A percentile compares a stretch with the other conserved stretches of the same genome.
phyloP scores from a whole-genome alignment of 1,140 invertebrate species.

The Subanguina moxae region DNA sequence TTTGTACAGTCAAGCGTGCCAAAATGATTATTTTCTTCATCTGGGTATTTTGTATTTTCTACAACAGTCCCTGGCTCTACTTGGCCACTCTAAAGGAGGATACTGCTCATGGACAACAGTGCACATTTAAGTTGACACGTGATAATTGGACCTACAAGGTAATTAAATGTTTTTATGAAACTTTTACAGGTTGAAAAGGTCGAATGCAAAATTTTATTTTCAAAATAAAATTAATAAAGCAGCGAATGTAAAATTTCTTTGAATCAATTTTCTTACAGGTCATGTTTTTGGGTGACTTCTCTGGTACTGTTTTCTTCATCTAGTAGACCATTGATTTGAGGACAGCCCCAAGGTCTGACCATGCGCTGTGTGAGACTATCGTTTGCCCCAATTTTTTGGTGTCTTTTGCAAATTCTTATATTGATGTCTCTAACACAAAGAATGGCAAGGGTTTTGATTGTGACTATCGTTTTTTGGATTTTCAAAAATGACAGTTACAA shows the following conservation, averaged over 20 bases:
- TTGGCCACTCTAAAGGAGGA: conserved; percentile 50
- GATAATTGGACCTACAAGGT: conserved; percentile 55
- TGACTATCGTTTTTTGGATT: no score
- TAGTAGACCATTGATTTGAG: no score
- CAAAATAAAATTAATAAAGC: no score
- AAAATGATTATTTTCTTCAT: conserved; percentile 57
- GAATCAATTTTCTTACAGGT: conserved; percentile 17
- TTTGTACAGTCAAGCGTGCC: conserved; percentile 58
- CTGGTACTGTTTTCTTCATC: neutral
- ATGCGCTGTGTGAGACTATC: no score
- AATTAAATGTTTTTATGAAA: conserved; percentile 8
- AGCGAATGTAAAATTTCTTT: neutral
- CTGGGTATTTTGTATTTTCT: conserved; percentile 56
- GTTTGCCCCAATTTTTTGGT: no score
- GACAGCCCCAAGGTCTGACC: no score
- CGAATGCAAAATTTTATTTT: no score
- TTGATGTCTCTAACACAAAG: no score
- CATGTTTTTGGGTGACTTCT: conserved; percentile 51
- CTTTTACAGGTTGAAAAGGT: no score
- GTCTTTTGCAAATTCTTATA: no score
- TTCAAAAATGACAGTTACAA: no score
- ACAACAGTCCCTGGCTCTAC: conserved; percentile 59
- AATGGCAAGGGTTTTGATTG: no score
- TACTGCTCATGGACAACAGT: conserved; percentile 30
- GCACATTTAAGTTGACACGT: conserved; percentile 50